Percentiles rank a stretch among this genome's conserved stretches.
Evolutionary conservation across 1,140 invertebrate species (phyloP).

Genomic region (Drosophila sulfurigaster): DNA sequence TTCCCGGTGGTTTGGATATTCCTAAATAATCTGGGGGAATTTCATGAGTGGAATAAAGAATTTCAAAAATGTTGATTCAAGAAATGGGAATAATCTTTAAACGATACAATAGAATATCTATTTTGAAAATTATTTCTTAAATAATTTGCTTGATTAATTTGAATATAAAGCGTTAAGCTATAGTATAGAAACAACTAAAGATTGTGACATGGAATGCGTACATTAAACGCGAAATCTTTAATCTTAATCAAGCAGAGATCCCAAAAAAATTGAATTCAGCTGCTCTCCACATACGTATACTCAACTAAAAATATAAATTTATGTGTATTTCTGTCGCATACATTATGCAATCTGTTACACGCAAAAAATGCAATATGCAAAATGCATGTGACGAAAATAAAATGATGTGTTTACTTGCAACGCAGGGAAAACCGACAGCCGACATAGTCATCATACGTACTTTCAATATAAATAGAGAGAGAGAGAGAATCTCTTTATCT

Average conservation of each 20-base stretch:
- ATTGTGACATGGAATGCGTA: not conserved
- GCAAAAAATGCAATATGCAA: slow-evolving; percentile 22
- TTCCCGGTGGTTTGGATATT: not conserved
- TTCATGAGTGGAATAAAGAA: not conserved
- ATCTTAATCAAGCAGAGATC: not conserved
- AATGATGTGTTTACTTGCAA: slow-evolving; percentile 14
- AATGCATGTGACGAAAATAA: slow-evolving; percentile 21
- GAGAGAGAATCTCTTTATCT: not conserved
- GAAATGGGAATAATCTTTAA: too few relatives aligned
- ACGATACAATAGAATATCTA: too few relatives aligned
- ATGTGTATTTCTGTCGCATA: slow-evolving; percentile 1
- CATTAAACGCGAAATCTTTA: not conserved
- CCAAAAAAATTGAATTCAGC: not conserved
- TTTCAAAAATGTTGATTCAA: too few relatives aligned
- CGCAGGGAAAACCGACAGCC: slow-evolving; percentile 1
- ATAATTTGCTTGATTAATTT: too few relatives aligned
- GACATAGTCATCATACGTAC: not conserved
- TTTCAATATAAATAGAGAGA: not conserved
- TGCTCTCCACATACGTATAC: not conserved
- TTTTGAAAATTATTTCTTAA: too few relatives aligned
- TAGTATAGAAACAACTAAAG: too few relatives aligned
- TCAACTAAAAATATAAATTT: slow-evolving; percentile 20
- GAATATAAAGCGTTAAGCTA: too few relatives aligned
- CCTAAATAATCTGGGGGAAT: not conserved
- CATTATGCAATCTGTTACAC: slow-evolving; percentile 12